Conservation (phyloP, 2,797 vertebrate species). For the Dryobates pubescens region DNA sequence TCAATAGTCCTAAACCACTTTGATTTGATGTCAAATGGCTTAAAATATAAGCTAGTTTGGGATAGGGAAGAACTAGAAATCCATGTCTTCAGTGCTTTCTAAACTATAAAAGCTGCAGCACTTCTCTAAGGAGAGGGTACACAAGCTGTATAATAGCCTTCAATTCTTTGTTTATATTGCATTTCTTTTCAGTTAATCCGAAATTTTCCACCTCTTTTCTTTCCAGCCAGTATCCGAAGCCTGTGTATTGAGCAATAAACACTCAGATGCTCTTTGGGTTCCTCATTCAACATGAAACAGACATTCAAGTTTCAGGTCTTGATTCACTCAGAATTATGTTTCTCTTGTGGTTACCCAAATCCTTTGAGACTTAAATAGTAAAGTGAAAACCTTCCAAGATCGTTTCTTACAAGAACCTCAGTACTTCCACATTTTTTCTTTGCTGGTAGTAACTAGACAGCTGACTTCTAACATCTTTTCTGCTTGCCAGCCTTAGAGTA, state of each 20-base stretch:
- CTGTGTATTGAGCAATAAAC: background rate
- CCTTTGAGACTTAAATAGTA: background rate
- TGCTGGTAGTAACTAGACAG: background rate
- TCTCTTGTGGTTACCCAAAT: background rate
- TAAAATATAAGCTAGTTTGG: background rate
- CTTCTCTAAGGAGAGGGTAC: background rate
- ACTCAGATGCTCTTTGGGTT: background rate
- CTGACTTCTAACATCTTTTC: background rate
- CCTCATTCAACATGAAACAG: background rate
- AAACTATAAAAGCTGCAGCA: background rate
- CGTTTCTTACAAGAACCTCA: background rate
- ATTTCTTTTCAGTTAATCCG: background rate
- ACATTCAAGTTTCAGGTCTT: background rate
- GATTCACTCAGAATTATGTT: background rate
- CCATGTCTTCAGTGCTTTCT: background rate
- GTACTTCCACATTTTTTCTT: background rate
- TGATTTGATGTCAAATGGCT: conserved; percentile 40
- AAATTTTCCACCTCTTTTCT: background rate
- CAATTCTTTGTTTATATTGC: background rate
- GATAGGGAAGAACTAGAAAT: background rate
- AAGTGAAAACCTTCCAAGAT: background rate
- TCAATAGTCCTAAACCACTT: conserved; percentile 26
- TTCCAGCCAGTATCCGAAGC: background rate
- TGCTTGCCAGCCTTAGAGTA: background rate
- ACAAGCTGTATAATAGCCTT: background rate